A percentile compares a stretch with the other conserved stretches of the same genome.
phyloP scores from a whole-genome alignment of 2,797 vertebrate genomes.

The Sebastes itinus region DNA sequence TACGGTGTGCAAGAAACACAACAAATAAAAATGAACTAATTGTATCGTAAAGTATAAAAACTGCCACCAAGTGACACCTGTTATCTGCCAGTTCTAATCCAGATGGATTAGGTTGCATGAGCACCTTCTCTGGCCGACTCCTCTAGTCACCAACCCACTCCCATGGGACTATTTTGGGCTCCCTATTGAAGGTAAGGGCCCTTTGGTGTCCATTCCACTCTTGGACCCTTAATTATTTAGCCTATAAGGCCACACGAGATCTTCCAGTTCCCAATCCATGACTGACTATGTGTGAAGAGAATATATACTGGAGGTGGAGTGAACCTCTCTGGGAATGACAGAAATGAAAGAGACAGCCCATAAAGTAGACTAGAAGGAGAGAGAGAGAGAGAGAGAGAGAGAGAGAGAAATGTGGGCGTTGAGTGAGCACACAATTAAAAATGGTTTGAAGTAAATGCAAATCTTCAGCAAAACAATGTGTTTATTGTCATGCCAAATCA shows the following conservation, averaged over 20 bases:
- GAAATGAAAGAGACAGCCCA: background rate
- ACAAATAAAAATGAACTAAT: background rate
- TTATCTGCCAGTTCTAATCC: slow-evolving; percentile 23
- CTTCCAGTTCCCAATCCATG: slow-evolving; percentile 49
- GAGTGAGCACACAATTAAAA: slow-evolving; percentile 28
- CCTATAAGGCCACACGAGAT: slow-evolving; percentile 55
- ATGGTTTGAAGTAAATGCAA: slow-evolving; percentile 44
- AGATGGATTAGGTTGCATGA: slow-evolving; percentile 50
- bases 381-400: too few species aligned
- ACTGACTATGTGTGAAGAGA: slow-evolving; percentile 1
- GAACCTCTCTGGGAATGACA: background rate
- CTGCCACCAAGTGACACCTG: slow-evolving; percentile 16
- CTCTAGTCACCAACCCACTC: slow-evolving; percentile 41
- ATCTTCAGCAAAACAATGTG: slow-evolving; percentile 64
- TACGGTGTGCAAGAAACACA: background rate
- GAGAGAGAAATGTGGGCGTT: background rate
- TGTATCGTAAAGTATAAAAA: slow-evolving; percentile 1
- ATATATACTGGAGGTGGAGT: background rate
- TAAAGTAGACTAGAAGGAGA: background rate
- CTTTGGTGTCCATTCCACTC: slow-evolving; percentile 74
- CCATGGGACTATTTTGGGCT: slow-evolving; percentile 52
- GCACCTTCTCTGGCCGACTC: slow-evolving; percentile 30
- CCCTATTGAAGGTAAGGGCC: slow-evolving; percentile 55
- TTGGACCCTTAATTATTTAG: slow-evolving; percentile 77
- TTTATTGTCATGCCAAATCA: slow-evolving; percentile 73